Percentiles rank a stretch among this genome's conserved stretches.
Evolutionary conservation across 1,140 invertebrate species (phyloP).

Genomic region (Lordiphosa mommai): DNA sequence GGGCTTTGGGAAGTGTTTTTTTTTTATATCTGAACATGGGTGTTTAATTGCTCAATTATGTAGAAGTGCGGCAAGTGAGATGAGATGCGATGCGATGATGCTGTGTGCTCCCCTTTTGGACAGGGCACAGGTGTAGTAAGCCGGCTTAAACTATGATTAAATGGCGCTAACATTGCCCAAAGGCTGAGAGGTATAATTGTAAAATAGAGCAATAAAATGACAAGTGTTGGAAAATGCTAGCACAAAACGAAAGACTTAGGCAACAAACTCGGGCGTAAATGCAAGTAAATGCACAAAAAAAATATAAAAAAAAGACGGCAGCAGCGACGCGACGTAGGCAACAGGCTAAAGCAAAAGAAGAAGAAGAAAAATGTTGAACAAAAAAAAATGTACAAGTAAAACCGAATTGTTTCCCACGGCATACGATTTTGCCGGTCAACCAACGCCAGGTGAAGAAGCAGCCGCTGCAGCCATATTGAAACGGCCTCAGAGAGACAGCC

Average conservation of each 20-base stretch:
- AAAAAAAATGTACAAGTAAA: slow-evolving; percentile 78
- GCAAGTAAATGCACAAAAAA: slow-evolving; percentile 44
- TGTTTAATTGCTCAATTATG: slow-evolving; percentile 78
- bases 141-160: slow-evolving; percentile 51
- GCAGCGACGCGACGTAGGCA: slow-evolving; percentile 36
- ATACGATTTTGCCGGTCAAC: slow-evolving; percentile 80
- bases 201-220: slow-evolving; percentile 6
- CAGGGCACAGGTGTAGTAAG: slow-evolving; percentile 59
- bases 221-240: slow-evolving; percentile 14
- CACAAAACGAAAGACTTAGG: slow-evolving; percentile 73
- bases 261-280: slow-evolving; percentile 63
- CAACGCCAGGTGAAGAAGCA: slow-evolving; percentile 71
- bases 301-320: slow-evolving; percentile 47
- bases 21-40: slow-evolving; percentile 52
- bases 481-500: slow-evolving; percentile 15
- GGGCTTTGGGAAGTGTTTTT: slow-evolving; percentile 46
- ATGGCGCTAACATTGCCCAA: slow-evolving; percentile 62
- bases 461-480: slow-evolving; percentile 66
- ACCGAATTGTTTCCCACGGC: slow-evolving; percentile 80
- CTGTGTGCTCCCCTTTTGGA: slow-evolving; percentile 20
- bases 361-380: slow-evolving; percentile 59
- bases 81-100: slow-evolving; percentile 30
- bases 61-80: slow-evolving; percentile 50
- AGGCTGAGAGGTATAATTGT: slow-evolving; percentile 15
- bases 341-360: slow-evolving; percentile 25